These are phyloP conservation scores for Oncorhynchus clarkii DNA, from an alignment of 2,113 vertebrate species.

Conservation along the genomic window DNA sequence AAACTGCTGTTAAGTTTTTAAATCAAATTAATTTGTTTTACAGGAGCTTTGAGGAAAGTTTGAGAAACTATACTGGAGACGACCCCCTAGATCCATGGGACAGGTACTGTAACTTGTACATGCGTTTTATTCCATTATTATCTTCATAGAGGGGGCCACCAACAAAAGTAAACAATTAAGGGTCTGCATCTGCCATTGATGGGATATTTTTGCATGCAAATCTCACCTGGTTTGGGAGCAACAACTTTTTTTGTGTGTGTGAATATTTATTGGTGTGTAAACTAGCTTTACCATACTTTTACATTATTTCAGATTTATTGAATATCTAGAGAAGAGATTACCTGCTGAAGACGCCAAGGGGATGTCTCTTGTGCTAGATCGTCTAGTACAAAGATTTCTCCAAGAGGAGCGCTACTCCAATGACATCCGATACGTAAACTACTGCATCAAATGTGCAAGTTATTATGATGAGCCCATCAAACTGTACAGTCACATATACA, in stretches of 20 bases:
- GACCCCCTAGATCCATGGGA: slow-evolving; percentile 87
- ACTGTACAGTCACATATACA: slow-evolving; percentile 72
- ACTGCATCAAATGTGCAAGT: slow-evolving; percentile 82
- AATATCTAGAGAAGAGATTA: slow-evolving; percentile 69
- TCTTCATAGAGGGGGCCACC: too few relatives aligned
- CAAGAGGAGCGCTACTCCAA: slow-evolving; percentile 73
- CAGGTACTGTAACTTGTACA: slow-evolving; percentile 69
- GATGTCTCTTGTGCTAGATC: slow-evolving; percentile 72
- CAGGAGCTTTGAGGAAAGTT: slow-evolving; percentile 79
- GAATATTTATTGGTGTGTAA: not conserved
- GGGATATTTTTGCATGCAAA: too few relatives aligned
- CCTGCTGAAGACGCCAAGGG: slow-evolving; percentile 40
- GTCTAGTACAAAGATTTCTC: slow-evolving; percentile 79
- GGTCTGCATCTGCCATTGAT: too few relatives aligned
- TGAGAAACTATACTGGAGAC: slow-evolving; percentile 75
- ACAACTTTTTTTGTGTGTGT: not conserved
- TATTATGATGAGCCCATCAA: slow-evolving; percentile 68
- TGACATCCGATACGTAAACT: slow-evolving; percentile 80
- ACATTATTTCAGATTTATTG: slow-evolving; percentile 73
- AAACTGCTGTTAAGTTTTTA: not conserved
- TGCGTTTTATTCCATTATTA: not conserved
- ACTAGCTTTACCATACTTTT: not conserved
- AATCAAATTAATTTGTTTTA: not conserved
- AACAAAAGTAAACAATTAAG: too few relatives aligned
- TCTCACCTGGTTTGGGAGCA: too few relatives aligned